Evolutionary conservation across 2,113 vertebrate genomes (phyloP).

Genomic region (Argyrosomus japonicus): DNA sequence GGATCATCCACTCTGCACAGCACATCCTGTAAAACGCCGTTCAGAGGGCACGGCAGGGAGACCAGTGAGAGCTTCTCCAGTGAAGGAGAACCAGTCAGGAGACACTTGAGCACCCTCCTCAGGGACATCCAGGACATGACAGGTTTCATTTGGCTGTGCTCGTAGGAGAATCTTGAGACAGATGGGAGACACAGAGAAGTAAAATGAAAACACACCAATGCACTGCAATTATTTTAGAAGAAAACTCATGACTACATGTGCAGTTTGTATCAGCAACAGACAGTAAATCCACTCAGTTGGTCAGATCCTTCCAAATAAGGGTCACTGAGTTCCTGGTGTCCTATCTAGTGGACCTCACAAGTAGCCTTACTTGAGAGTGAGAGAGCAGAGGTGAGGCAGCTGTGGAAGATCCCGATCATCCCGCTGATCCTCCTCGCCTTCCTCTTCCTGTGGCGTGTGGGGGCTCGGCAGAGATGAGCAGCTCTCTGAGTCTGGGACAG

Average conservation of each 20-base stretch:
- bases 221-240: too few species aligned
- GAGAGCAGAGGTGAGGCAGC: slow-evolving; percentile 76
- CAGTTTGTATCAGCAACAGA: neutral
- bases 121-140: slow-evolving; percentile 76
- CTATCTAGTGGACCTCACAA: neutral
- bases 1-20: neutral
- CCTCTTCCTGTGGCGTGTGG: slow-evolving; percentile 19
- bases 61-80: slow-evolving; percentile 79
- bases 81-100: slow-evolving; percentile 74
- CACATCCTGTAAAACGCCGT: slow-evolving; percentile 67
- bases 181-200: slow-evolving; percentile 25
- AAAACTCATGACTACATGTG: neutral
- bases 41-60: slow-evolving; percentile 80
- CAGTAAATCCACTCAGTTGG: neutral
- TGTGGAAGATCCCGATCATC: slow-evolving; percentile 51
- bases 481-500: slow-evolving; percentile 77
- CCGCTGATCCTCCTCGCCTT: slow-evolving; percentile 34
- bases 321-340: neutral
- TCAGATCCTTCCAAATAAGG: neutral
- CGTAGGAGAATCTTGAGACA: slow-evolving; percentile 75
- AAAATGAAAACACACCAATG: neutral
- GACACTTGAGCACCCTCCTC: slow-evolving; percentile 64
- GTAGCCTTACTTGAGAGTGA: slow-evolving; percentile 78
- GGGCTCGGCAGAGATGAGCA: slow-evolving; percentile 76
- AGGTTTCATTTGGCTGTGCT: slow-evolving; percentile 71